Conservation (phyloP, 2,888 invertebrate genomes). For the Smittia sp. region DNA sequence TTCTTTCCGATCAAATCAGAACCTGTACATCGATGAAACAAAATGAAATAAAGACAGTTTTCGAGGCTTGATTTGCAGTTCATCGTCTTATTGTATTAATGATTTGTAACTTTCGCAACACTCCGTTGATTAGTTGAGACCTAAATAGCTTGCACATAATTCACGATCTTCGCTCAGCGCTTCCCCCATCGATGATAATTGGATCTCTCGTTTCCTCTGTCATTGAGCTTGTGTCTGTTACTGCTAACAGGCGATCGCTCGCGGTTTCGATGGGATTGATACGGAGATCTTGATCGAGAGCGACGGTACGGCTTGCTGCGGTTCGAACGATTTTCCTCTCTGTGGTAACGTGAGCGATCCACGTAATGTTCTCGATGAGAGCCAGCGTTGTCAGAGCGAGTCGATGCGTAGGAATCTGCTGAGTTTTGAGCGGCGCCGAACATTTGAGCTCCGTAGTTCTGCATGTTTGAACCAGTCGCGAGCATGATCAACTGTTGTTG, state of each 20-base stretch:
- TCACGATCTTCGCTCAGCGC: no score
- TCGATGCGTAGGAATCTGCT: not conserved
- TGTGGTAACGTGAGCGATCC: not conserved
- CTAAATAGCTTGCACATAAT: no score
- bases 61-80: not conserved
- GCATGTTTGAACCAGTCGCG: not conserved
- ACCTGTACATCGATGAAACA: not conserved
- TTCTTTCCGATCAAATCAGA: not conserved
- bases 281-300: not conserved
- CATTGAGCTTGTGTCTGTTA: not conserved
- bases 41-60: slow-evolving; percentile 7
- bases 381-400: not conserved
- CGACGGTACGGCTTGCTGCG: not conserved
- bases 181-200: slow-evolving; percentile 23
- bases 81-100: no score
- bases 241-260: slow-evolving; percentile 4
- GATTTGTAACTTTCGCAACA: no score
- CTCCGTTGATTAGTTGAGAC: no score
- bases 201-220: not conserved
- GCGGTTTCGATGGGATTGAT: not conserved
- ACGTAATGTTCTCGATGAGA: not conserved
- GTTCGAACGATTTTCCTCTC: not conserved
- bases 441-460: not conserved
- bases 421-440: not conserved
- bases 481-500: slow-evolving; percentile 9